Evolutionary conservation across 1,140 invertebrate genomes (phyloP), one percentile per base, ranked within the genome.

Genomic region (Lasioglossum baleicum): DNA sequence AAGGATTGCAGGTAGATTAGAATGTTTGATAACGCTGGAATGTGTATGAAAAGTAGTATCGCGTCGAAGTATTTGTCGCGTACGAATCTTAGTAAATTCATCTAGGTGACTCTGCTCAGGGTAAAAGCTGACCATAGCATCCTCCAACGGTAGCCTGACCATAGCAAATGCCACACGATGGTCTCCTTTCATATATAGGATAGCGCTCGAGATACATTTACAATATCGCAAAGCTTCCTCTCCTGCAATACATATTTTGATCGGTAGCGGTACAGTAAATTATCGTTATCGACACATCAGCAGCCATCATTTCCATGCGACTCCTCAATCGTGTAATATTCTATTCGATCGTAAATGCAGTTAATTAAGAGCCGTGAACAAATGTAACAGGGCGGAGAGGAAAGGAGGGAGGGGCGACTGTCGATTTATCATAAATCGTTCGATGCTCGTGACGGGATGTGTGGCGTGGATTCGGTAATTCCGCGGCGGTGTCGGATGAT

Each of bases 401-500:
- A 35, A 2, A 2, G 35, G 2, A n/a, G 35, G 35, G 35, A 2
- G 35, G 5, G 35, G 35, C 1, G 17, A 20, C 20, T 15, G 58
- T 61, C 44, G 61, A 65, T 75, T 65, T 75, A 65, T 65, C 56
- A 56, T 56, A 56, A 26, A 74, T 56, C 53, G 56, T 61, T 48
- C 22, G 20, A 68, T 42, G 40, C 63, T 42, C 61, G 17, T 51
- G 48, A 51, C 48, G 40, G 42, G 61, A 65, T 61, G 13, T 26
- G 31, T 42, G 22, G 67, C 65, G 7, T 31, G 26, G 42, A 44
- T n/a, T 68, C 53, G 77, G 66, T 70, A 82, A 84, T 71, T 79
- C 61, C 35, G 42, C 56, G 60, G 48, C 58, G 58, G 63, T 68
- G 72, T 56, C 10, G 63, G 61, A 69, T 83, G 74, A 83, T 83